Base-by-base conservation (phyloP, 2,888 invertebrate genomes). In the Octonoba sinensis region DNA sequence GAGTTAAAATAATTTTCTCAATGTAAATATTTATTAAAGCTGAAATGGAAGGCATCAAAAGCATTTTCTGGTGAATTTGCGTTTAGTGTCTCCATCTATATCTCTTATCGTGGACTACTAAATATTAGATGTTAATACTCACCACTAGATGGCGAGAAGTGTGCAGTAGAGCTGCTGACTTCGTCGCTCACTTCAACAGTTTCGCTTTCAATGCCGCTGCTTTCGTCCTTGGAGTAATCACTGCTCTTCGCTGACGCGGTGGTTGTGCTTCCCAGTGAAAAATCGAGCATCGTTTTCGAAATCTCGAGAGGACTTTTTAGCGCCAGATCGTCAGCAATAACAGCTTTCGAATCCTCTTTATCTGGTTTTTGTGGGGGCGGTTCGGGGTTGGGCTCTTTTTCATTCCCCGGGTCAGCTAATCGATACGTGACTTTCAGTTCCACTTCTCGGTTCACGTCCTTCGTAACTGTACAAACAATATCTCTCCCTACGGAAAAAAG, bases 401-500 rank as follows among this genome's bases (percentile, higher is more conserved):
- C 64, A 36, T 60, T 8, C 24, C 62, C 49, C 22, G n/a, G 59
- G 49, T 82, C 71, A 44, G 46, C 71, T 16, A 82, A 72, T 8
- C 67, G 71, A 62, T 66, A 82, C 44, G 82, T 82, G 27, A 82
- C 82, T 72, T 76, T 82, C 24, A 82, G 49, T 54, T 82, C 82
- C n/a, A 75, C 82, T 66, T 82, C 82, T 75, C 70, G 71, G n/a
- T 72, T 82, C 27, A 82, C 76, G 82, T 82, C 82, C 66, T 82
- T 82, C 12, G 82, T 76, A 18, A 82, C 82, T 51, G 60, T 82
- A 36, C 82, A 82, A 20, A 82, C 24, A 11, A 82, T 69, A 16
- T 82, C 82, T 18, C 54, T 57, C 44, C 82, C 82, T 82, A 20
- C 1, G 2, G 20, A 46, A 11, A n/a, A n/a, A 62, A 44, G n/a